These are phyloP conservation scores for Cataglyphis livida DNA, from an alignment of 2,888 invertebrate genomes.

Conservation along the genomic window DNA sequence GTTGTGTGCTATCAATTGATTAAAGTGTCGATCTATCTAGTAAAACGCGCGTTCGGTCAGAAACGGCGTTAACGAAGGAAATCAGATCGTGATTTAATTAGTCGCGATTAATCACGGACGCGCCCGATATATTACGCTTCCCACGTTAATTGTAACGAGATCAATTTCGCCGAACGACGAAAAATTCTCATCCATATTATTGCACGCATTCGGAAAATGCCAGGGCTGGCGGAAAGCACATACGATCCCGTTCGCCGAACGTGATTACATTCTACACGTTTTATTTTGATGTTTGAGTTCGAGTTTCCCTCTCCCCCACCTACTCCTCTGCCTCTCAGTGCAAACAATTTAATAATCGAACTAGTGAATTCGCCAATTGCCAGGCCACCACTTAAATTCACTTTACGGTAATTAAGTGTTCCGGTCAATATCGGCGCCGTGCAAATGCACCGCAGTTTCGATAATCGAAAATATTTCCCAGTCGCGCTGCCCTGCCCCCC, in stretches of 20 bases:
- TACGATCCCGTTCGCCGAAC: conserved; percentile 26
- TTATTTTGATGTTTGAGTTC: conserved; percentile 31
- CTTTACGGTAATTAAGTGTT: conserved; percentile 57
- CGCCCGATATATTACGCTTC: conserved; percentile 53
- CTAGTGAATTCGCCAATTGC: conserved; percentile 52
- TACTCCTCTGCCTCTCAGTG: background rate
- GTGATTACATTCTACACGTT: conserved; percentile 53
- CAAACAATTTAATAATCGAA: conserved; percentile 64
- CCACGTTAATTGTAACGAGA: conserved; percentile 62
- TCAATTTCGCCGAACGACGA: conserved; percentile 54
- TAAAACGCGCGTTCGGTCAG: conserved; percentile 27
- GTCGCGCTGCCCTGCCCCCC: background rate
- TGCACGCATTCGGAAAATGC: conserved; percentile 19
- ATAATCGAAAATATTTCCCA: conserved; percentile 50
- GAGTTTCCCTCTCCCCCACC: background rate
- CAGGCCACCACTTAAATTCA: conserved; percentile 57
- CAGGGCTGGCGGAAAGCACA: conserved; percentile 14
- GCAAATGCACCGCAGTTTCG: conserved; percentile 47
- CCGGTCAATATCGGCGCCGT: conserved; percentile 33
- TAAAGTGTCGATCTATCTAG: conserved; percentile 48
- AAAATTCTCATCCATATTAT: conserved; percentile 42
- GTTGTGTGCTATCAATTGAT: conserved; percentile 28
- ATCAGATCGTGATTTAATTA: conserved; percentile 68
- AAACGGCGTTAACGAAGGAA: conserved; percentile 66
- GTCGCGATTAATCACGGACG: conserved; percentile 66